Evolutionary conservation across 2,113 vertebrate genomes (phyloP).

Genomic region (Narcine bancroftii): DNA sequence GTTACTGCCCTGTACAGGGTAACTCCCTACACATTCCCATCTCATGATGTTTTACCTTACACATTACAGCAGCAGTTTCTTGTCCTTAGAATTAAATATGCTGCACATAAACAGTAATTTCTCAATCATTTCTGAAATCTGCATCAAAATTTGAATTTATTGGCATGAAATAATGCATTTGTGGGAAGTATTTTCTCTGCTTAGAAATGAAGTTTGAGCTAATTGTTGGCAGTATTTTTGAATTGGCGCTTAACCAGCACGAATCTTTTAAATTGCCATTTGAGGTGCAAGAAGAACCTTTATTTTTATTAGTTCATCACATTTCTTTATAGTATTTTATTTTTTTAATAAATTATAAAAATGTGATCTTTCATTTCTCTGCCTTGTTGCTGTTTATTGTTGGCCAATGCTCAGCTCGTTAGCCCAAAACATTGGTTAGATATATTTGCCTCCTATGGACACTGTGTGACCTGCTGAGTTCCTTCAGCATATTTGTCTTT

Average conservation of each 20-base stretch:
- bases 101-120: not conserved
- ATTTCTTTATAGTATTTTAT: not conserved
- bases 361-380: not conserved
- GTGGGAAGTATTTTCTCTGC: not conserved
- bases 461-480: too few species aligned
- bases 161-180: not conserved
- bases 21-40: too few species aligned
- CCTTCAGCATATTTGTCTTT: too few species aligned
- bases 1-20: too few species aligned
- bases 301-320: not conserved
- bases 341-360: not conserved
- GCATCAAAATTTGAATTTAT: not conserved
- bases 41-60: too few species aligned
- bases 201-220: not conserved
- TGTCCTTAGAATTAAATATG: not conserved
- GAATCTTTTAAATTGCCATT: not conserved
- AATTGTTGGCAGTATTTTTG: not conserved
- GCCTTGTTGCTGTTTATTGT: not conserved
- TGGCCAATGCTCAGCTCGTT: not conserved
- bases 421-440: too few species aligned
- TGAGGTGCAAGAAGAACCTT: not conserved
- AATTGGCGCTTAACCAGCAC: not conserved
- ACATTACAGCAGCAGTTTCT: not conserved
- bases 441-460: too few species aligned
- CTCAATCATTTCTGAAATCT: not conserved